Evolutionary conservation across 2,888 invertebrate species (phyloP).

Genomic region (Drosophila ezoana): DNA sequence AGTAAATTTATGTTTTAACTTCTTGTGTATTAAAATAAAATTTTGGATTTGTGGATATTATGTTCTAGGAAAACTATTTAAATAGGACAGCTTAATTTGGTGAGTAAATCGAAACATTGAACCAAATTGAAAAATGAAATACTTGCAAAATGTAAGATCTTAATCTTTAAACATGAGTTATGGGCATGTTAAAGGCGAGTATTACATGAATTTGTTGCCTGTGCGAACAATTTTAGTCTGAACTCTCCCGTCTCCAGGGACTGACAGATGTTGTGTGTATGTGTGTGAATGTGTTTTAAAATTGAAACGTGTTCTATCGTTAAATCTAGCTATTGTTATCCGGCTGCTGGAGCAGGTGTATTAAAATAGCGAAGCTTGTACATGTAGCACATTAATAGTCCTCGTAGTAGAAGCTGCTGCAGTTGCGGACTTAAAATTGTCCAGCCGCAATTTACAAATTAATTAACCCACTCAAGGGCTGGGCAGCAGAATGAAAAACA

Average conservation of each 20-base stretch:
- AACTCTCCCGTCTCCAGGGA: constrained; percentile 2
- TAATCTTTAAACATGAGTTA: neutral
- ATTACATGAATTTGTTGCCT: neutral
- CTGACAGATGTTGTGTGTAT: constrained; percentile 36
- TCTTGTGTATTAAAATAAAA: too few relatives aligned
- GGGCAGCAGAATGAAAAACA: constrained; percentile 19
- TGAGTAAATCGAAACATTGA: too few relatives aligned
- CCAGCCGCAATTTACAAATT: constrained; percentile 49
- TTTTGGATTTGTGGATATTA: too few relatives aligned
- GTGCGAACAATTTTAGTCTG: constrained; percentile 8
- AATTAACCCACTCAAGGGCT: constrained; percentile 55
- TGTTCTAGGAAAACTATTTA: too few relatives aligned
- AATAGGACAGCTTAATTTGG: too few relatives aligned
- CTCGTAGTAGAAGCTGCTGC: constrained; percentile 1
- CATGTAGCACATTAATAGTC: constrained; percentile 40
- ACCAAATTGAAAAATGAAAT: too few relatives aligned
- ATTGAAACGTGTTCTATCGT: constrained; percentile 84
- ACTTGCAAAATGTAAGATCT: too few relatives aligned
- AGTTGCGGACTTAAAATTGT: constrained; percentile 30
- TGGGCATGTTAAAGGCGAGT: constrained; percentile 3
- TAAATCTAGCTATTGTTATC: constrained; percentile 75
- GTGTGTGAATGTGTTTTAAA: constrained; percentile 57
- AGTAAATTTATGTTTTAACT: too few relatives aligned
- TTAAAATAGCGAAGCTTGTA: constrained; percentile 52
- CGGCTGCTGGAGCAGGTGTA: constrained; percentile 38